Evolutionary conservation across 2,888 invertebrate species (phyloP), one percentile per base, ranked within the genome.

Genomic region (Yponomeuta sedellus): DNA sequence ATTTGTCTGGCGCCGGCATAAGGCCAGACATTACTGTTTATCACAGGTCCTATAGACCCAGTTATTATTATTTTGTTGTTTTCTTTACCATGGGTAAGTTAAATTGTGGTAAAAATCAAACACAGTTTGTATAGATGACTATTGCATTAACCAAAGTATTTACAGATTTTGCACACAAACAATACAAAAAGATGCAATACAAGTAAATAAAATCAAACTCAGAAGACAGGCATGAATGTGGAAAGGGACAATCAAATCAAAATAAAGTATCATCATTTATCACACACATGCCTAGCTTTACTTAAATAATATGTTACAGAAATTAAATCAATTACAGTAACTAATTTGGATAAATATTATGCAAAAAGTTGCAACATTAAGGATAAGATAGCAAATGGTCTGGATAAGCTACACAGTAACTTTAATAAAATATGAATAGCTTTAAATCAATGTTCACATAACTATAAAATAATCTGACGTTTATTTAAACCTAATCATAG

Each of bases 121-220:
- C 11, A 52, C 40, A 57, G 22, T 68, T 69, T 67, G 68, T 68
- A 72, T 74, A 72, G 73, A 77, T 77, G 73, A 75, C 75, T 75
- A 78, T 74, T 75, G 76, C 76, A 80, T 77, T 79, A 72, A 76
- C 75, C 56, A 52, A 64, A 77, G 68, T 82, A 85, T 86, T 81
- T 85, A 86, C 86, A 86, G 78, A 72, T 77, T n/a, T 77, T 74
- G 66, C 72, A 74, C 71, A 75, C 70, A 75, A 34, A 61, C 61
- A 16, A 61, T 64, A 71, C 68, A 70, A 68, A 52, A 72, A 67
- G 67, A 65, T 68, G 68, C 70, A 68, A 66, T 66, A 64, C 65
- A 59, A 59, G 20, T 59, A 20, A 59, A 59, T 59, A 59, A 59
- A 59, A 52, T 59, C 59, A 22, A 20, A 59, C 1, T 59, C 25